Evolutionary conservation across 2,797 vertebrate species (phyloP).

Genomic region (Tolypeutes matacus): DNA sequence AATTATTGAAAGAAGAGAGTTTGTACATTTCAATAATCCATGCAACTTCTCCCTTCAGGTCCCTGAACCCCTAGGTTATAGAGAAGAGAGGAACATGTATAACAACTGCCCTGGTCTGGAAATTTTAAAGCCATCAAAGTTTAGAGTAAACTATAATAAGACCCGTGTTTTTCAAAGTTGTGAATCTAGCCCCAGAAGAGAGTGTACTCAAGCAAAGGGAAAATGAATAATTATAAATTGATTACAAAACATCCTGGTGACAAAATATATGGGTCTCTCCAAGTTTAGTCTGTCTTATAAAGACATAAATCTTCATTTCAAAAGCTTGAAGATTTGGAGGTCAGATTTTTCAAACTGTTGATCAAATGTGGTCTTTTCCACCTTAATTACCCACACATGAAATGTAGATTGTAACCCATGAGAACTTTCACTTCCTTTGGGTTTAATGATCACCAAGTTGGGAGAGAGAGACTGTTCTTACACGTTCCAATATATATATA

Average conservation of each 20-base stretch:
- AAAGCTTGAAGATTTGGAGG: conserved; percentile 34
- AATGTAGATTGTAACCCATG: background rate
- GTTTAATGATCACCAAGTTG: conserved; percentile 4
- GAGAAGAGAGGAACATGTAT: background rate
- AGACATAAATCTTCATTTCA: background rate
- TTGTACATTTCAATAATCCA: background rate
- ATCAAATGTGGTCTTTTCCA: background rate
- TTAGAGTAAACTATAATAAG: background rate
- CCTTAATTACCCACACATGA: background rate
- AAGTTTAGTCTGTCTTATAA: background rate
- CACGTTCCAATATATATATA: no score
- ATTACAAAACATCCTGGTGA: background rate
- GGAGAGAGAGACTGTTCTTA: background rate
- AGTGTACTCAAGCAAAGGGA: background rate
- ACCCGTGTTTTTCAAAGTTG: background rate
- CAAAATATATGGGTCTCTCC: background rate
- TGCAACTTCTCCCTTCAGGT: background rate
- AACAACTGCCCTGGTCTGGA: background rate
- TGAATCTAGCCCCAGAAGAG: background rate
- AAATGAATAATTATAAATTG: background rate
- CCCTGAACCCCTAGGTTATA: background rate
- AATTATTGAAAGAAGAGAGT: background rate
- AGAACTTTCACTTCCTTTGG: conserved; percentile 30
- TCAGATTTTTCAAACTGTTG: conserved; percentile 40
- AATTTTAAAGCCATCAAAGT: background rate